Evolutionary conservation across 2,113 vertebrate species (phyloP), one percentile per base, ranked within the genome.

Genomic region (Marmota monax): DNA sequence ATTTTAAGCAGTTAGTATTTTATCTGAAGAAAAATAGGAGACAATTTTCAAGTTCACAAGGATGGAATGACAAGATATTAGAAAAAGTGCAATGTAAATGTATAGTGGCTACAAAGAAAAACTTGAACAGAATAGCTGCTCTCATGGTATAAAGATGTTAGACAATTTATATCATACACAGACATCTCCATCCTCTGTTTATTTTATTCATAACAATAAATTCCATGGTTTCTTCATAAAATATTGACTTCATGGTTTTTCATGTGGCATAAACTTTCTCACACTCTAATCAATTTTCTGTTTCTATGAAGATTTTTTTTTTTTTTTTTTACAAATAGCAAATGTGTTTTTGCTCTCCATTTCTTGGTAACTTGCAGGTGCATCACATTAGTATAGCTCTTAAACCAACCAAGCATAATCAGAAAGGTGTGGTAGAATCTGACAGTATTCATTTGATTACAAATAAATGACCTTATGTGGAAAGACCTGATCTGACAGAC

Each of bases 391-490:
- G 45, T n/a, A 11, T 48, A 70, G 27, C 92, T 96, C 80, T 95
- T 69, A 70, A 87, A 70, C 77, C 76, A 63, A 85, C 78, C 56
- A 39, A 88, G 85, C 88, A 37, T 78, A 86, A 70, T 82, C 27
- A 58, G 88, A 78, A 37, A 63, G 92, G 78, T 61, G 61, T 92
- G 92, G 94, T 12, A 20, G 90, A 72, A 70, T 39, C 77, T 39
- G 92, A 94, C 61, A 77, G 94, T 37, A 77, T 88, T 93, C 83
- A 87, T 87, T 76, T 95, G 23, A 76, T 74, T 65, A 8, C 29
- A 9, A 34, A 51, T 78, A 85, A 89, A 65, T 0, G 11, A 72
- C 63, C 87, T 25, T 92, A 80, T 70, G 37, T 87, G 58, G 53
- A 79, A 72, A 34, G 34, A n/a, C 29, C 72, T 37, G 18, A 42